These are phyloP conservation scores for Xestobium rufovillosum DNA, from an alignment of 2,888 invertebrate genomes.

Conservation along the genomic window DNA sequence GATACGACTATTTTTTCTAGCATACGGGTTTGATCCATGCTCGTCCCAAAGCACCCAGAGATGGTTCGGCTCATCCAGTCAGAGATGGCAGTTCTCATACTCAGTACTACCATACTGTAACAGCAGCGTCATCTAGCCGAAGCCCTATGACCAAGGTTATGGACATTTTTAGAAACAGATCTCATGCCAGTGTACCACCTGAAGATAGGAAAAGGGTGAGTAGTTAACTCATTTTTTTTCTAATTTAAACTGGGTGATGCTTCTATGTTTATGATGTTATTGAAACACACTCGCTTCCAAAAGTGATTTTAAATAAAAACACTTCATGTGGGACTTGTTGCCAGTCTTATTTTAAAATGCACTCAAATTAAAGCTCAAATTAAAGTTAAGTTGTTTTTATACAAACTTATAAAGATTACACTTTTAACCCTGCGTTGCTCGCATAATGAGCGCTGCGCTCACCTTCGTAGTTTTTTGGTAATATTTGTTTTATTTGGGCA, in stretches of 20 bases:
- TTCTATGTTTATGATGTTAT: background rate
- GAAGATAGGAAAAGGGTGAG: constrained; percentile 67
- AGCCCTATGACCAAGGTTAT: constrained; percentile 87
- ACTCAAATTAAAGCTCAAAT: too few species aligned
- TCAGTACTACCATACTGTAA: constrained; percentile 68
- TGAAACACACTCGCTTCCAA: too few species aligned
- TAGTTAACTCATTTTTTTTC: constrained; percentile 40
- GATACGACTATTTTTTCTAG: constrained; percentile 34
- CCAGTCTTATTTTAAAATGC: too few species aligned
- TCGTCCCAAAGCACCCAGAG: constrained; percentile 45
- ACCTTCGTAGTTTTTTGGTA: too few species aligned
- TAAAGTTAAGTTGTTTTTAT: too few species aligned
- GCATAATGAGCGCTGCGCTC: too few species aligned
- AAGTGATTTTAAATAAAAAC: too few species aligned
- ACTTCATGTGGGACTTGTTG: too few species aligned
- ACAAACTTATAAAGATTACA: too few species aligned
- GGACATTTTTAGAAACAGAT: constrained; percentile 79
- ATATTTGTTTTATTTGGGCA: too few species aligned
- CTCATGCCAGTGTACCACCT: constrained; percentile 61
- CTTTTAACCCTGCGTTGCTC: too few species aligned
- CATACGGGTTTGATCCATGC: constrained; percentile 47
- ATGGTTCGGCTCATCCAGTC: constrained; percentile 65
- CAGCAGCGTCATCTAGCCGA: constrained; percentile 54
- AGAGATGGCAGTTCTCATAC: constrained; percentile 49
- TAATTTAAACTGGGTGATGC: background rate